A percentile compares a stretch with the other conserved stretches of the same genome.
These are phyloP conservation scores for Cetoscarus ocellatus DNA, from an alignment of 2,797 vertebrate genomes.

Conservation along the genomic window DNA sequence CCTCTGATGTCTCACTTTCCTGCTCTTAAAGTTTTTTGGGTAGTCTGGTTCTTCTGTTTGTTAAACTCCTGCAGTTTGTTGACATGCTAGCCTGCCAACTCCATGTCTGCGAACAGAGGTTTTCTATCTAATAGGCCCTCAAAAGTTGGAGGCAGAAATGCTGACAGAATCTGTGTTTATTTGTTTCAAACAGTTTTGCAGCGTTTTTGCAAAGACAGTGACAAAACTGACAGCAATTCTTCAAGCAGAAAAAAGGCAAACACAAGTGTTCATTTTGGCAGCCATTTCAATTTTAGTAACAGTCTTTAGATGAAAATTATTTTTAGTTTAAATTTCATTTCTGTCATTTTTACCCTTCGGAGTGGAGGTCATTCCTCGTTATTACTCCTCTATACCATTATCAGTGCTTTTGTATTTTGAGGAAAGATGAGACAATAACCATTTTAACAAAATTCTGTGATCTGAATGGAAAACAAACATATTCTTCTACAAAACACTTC, in stretches of 20 bases:
- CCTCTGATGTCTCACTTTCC: background rate
- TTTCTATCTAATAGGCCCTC: constrained; percentile 28
- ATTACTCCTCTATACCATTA: no score
- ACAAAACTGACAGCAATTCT: constrained; percentile 1
- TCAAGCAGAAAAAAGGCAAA: background rate
- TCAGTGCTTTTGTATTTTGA: no score
- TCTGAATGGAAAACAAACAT: no score
- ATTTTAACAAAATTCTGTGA: no score
- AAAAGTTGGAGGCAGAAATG: constrained; percentile 20
- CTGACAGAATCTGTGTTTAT: constrained; percentile 5
- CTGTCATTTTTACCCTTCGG: no score
- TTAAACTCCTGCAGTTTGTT: constrained; percentile 28
- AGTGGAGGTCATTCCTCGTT: no score
- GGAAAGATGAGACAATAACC: no score
- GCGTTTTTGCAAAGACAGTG: constrained; percentile 1
- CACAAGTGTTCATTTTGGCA: background rate
- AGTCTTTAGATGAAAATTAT: no score
- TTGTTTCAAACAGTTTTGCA: constrained; percentile 16
- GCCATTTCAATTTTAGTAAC: background rate
- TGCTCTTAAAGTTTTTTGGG: background rate
- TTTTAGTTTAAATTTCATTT: no score
- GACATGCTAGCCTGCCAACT: background rate
- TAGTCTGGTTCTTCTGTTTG: constrained; percentile 21
- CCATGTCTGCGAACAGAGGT: constrained; percentile 35
- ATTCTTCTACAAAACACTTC: no score